A percentile compares a stretch with the other conserved stretches of the same genome.
Conservation (phyloP, 2,888 invertebrate species). For the Cheilosia impressa region DNA sequence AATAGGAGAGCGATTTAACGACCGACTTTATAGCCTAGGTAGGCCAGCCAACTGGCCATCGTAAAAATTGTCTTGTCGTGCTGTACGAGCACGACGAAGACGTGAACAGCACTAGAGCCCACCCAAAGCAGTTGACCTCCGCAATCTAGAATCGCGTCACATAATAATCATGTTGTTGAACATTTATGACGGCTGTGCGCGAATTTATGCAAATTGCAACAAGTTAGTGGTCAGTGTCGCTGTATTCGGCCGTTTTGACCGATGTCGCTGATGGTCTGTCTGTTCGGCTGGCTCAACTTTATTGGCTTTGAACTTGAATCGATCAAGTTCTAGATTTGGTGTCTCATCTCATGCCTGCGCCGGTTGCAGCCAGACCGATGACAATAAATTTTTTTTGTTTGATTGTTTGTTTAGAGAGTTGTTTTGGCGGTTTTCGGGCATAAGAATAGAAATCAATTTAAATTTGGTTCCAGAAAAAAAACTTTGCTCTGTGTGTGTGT, state of each 20-base stretch:
- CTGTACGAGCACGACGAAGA: not conserved
- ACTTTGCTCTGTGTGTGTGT: not conserved
- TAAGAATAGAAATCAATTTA: slow-evolving; percentile 44
- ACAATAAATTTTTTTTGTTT: not conserved
- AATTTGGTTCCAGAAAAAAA: slow-evolving; percentile 4
- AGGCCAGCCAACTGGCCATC: slow-evolving; percentile 12
- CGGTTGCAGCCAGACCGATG: slow-evolving; percentile 38
- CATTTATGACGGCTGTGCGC: slow-evolving; percentile 67
- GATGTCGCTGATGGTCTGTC: slow-evolving; percentile 42
- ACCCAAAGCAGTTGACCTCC: slow-evolving; percentile 72
- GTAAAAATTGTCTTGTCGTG: slow-evolving; percentile 3
- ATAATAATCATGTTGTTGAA: slow-evolving; percentile 58
- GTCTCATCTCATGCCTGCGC: slow-evolving; percentile 28
- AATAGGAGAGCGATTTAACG: slow-evolving; percentile 23
- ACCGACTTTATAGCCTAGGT: slow-evolving; percentile 1
- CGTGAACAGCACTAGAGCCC: slow-evolving; percentile 7
- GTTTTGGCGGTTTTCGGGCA: slow-evolving; percentile 35
- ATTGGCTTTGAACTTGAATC: slow-evolving; percentile 58
- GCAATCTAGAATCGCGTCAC: slow-evolving; percentile 59
- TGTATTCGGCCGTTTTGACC: slow-evolving; percentile 9
- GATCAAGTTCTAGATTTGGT: slow-evolving; percentile 70
- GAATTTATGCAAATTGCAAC: slow-evolving; percentile 73
- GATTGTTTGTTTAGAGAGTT: slow-evolving; percentile 32
- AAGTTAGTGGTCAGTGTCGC: slow-evolving; percentile 26
- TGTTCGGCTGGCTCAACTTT: slow-evolving; percentile 35